phyloP scores from a whole-genome alignment of 2,888 invertebrate species.

The Amphipyra tragopoginis region DNA sequence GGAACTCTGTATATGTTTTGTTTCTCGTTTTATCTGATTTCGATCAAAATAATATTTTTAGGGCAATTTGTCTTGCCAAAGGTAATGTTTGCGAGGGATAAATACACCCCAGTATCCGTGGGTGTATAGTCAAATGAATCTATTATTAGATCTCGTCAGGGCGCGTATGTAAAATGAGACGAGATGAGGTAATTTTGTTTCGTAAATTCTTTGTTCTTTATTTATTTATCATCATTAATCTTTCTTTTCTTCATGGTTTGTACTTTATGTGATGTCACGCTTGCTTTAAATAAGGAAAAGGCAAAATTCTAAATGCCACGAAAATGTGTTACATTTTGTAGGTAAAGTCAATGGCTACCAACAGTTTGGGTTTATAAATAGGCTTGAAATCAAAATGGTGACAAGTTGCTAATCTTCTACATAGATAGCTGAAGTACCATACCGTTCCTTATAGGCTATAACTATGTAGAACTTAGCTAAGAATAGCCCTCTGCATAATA shows the following conservation, averaged over 20 bases:
- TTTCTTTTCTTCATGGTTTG: slow-evolving; percentile 17
- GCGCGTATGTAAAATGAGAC: slow-evolving; percentile 39
- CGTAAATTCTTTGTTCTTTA: slow-evolving; percentile 25
- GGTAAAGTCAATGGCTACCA: no score
- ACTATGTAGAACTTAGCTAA: no score
- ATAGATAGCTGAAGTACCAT: no score
- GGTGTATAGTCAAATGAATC: slow-evolving; percentile 27
- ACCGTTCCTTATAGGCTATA: no score
- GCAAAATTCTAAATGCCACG: neutral
- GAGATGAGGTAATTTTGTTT: slow-evolving; percentile 25
- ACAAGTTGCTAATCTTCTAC: no score
- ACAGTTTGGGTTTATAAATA: no score
- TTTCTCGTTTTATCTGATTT: slow-evolving; percentile 43
- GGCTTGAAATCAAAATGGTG: no score
- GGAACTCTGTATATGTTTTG: slow-evolving; percentile 44
- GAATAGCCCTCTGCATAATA: no score
- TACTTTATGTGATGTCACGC: slow-evolving; percentile 13
- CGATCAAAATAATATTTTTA: slow-evolving; percentile 38
- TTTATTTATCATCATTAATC: slow-evolving; percentile 28
- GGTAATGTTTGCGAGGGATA: slow-evolving; percentile 30
- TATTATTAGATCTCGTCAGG: slow-evolving; percentile 43
- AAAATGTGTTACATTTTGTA: no score
- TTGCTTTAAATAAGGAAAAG: neutral
- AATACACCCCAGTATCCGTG: slow-evolving; percentile 2
- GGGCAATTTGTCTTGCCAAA: slow-evolving; percentile 27